Percentiles rank a stretch among this genome's conserved stretches.
phyloP scores from a whole-genome alignment of 1,140 invertebrate genomes.

The Solenopsis invicta region DNA sequence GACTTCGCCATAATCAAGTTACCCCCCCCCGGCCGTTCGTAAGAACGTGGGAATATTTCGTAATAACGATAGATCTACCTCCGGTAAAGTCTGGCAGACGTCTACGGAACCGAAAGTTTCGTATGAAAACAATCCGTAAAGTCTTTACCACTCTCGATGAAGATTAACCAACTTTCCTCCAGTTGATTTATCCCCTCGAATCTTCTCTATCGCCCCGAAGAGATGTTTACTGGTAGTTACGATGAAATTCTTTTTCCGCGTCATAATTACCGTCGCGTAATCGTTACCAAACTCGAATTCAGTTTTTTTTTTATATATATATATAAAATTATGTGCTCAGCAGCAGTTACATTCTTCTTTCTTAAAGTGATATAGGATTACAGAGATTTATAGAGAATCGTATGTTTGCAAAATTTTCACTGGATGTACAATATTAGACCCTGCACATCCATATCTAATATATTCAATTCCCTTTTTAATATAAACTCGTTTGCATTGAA shows the following conservation, averaged over 20 bases:
- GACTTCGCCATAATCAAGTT: constrained; percentile 50
- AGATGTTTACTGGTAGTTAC: constrained; percentile 37
- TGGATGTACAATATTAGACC: not conserved
- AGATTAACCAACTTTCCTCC: constrained; percentile 68
- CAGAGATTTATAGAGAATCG: not conserved
- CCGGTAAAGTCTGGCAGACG: constrained; percentile 65
- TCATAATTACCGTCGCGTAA: constrained; percentile 42
- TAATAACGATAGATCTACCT: constrained; percentile 63
- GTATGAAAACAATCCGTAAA: constrained; percentile 72
- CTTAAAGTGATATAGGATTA: not conserved
- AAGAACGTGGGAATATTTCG: constrained; percentile 61
- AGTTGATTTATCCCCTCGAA: constrained; percentile 63
- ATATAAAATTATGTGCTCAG: not conserved
- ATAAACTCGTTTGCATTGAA: not conserved
- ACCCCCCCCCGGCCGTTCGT: not conserved
- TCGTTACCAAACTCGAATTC: constrained; percentile 23
- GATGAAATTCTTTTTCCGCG: constrained; percentile 37
- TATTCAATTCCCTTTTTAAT: not conserved
- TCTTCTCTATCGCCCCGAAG: constrained; percentile 34
- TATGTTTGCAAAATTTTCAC: not conserved
- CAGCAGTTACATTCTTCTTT: not conserved
- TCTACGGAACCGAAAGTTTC: constrained; percentile 66
- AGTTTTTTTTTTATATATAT: not conserved
- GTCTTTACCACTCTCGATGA: constrained; percentile 66
- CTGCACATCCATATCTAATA: not conserved